These are phyloP conservation scores for Xiphophorus birchmanni DNA, from an alignment of 2,797 vertebrate genomes.

Conservation along the genomic window DNA sequence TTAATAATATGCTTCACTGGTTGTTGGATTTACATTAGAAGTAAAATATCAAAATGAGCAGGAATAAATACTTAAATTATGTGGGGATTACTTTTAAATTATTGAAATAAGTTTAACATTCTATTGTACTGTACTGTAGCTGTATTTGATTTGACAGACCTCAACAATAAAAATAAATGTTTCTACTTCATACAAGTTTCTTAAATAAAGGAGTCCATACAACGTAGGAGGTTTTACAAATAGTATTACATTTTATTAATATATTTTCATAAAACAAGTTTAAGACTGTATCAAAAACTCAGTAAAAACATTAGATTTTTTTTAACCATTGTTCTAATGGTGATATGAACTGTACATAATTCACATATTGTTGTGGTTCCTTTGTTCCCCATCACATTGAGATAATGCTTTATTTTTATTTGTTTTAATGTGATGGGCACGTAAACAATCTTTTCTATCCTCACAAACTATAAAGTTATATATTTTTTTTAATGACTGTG, in stretches of 20 bases:
- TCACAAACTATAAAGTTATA: constrained; percentile 71
- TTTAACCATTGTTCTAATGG: constrained; percentile 79
- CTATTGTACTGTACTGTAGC: background rate
- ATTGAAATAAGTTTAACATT: background rate
- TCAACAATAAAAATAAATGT: background rate
- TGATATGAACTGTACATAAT: constrained; percentile 83
- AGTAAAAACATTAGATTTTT: constrained; percentile 87
- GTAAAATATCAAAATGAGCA: background rate
- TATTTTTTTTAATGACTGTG: constrained; percentile 53
- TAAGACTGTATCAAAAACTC: constrained; percentile 86
- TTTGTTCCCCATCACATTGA: constrained; percentile 70
- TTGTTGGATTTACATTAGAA: background rate
- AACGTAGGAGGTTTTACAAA: constrained; percentile 80
- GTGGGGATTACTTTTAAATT: background rate
- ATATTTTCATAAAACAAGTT: constrained; percentile 85
- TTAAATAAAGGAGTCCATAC: constrained; percentile 52
- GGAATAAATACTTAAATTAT: background rate
- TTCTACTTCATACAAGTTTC: constrained; percentile 9
- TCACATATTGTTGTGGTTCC: constrained; percentile 74
- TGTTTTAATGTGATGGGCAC: constrained; percentile 59
- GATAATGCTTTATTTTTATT: constrained; percentile 69
- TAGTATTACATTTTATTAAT: constrained; percentile 86
- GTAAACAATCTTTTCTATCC: constrained; percentile 67
- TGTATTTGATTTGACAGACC: background rate
- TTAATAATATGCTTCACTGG: background rate